Evolutionary conservation across 2,888 invertebrate species (phyloP), one percentile per base, ranked within the genome.

Genomic region (Macropis europaea): DNA sequence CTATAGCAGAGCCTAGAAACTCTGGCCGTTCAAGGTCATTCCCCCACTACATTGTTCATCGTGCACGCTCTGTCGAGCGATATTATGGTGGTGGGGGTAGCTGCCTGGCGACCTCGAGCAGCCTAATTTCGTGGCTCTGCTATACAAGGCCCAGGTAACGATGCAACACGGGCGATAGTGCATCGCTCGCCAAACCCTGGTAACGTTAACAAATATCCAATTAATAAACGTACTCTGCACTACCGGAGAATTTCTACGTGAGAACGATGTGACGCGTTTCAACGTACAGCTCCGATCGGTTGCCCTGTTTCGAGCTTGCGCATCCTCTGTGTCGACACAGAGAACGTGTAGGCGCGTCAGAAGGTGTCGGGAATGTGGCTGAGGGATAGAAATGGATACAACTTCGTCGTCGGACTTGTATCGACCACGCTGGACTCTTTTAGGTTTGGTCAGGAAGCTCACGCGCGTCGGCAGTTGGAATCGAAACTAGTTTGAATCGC

Each of bases 141-240:
- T n/a, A n/a, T n/a, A 59, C 62, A 53, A 56, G 62, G 32, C 22
- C 43, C 30, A 40, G 3, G 2, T 40, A 50, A 76, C 42, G 32
- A 50, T 60, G 24, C 28, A 38, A 11, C 22, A 45, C n/a, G 13
- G 38, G 7, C 30, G 15, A 6, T 34, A 19, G 11, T 54, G n/a
- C n/a, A 53, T 63, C 19, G 22, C 32, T 69, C 32, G 4, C 47
- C 47, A 45, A 62, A 19, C 19, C 30, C 59, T 15, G 22, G 30
- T 59, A 50, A 53, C 15, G 19, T 36, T 32, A 30, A 45, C 36
- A 40, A 30, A 22, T 50, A 24, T 42, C 24, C n/a, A 32, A 60
- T 56, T 45, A 32, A 71, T 42, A 34, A 61, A 56, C 40, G 38
- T 71, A 24, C n/a, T 38, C n/a, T 52, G 38, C 66, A 13, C 32